Evolutionary conservation across 2,113 vertebrate genomes (phyloP).

Genomic region (Hiodon alosoides): DNA sequence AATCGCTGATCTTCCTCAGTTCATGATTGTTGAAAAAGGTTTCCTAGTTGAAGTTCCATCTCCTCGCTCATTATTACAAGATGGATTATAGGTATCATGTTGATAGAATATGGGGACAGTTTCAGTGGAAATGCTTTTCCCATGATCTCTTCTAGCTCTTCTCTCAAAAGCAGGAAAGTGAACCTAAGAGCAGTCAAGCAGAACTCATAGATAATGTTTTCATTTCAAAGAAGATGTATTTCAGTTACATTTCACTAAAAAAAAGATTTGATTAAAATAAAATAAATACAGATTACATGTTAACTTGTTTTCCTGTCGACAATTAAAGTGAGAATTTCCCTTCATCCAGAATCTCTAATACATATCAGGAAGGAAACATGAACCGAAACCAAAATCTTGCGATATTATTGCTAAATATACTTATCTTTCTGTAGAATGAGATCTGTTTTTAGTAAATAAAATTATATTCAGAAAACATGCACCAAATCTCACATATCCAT

Average conservation of each 20-base stretch:
- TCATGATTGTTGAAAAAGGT: too few relatives aligned
- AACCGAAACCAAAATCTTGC: not conserved
- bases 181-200: not conserved
- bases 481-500: not conserved
- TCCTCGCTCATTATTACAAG: too few relatives aligned
- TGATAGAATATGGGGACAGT: too few relatives aligned
- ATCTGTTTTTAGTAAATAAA: not conserved
- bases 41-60: too few relatives aligned
- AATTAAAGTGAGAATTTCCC: too few relatives aligned
- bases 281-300: not conserved
- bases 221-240: too few relatives aligned
- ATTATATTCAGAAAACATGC: not conserved
- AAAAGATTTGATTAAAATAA: not conserved
- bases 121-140: too few relatives aligned
- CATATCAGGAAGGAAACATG: slow-evolving; percentile 2
- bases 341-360: not conserved
- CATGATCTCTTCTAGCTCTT: not conserved
- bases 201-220: not conserved
- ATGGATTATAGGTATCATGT: too few relatives aligned
- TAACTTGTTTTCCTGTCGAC: too few relatives aligned
- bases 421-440: not conserved
- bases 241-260: not conserved
- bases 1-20: too few relatives aligned
- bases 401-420: slow-evolving; percentile 16
- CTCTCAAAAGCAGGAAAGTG: not conserved